Conservation (phyloP, 2,888 invertebrate genomes). For the Parelbella ahira region DNA sequence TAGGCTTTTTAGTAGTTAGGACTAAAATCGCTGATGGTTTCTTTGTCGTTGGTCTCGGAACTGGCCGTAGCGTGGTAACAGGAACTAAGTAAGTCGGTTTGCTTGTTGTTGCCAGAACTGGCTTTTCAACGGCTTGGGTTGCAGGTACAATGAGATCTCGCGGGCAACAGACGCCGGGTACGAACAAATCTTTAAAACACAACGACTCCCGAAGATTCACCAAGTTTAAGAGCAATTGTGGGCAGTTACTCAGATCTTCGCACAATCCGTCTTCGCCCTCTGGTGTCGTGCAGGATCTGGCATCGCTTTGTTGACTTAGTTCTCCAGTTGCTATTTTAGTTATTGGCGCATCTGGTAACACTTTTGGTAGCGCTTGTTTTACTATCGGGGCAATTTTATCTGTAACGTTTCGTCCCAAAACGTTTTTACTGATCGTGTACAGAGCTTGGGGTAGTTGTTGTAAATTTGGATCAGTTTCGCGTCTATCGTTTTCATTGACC, state of each 20-base stretch:
- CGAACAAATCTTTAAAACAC: slow-evolving; percentile 94
- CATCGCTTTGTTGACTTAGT: slow-evolving; percentile 65
- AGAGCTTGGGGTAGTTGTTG: slow-evolving; percentile 84
- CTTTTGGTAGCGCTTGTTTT: slow-evolving; percentile 65
- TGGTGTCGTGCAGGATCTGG: slow-evolving; percentile 88
- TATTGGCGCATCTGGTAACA: slow-evolving; percentile 65
- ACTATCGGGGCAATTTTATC: slow-evolving; percentile 89
- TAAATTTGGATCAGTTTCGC: slow-evolving; percentile 62
- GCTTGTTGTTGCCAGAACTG: slow-evolving; percentile 55
- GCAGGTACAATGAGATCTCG: slow-evolving; percentile 62
- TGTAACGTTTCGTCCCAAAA: slow-evolving; percentile 87
- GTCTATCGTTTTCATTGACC: slow-evolving; percentile 77
- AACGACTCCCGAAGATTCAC: slow-evolving; percentile 91
- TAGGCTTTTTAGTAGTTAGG: slow-evolving; percentile 54
- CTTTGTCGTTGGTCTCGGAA: slow-evolving; percentile 42
- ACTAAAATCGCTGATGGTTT: slow-evolving; percentile 54
- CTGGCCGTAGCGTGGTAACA: slow-evolving; percentile 59
- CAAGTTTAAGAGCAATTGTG: slow-evolving; percentile 89
- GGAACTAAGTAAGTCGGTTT: slow-evolving; percentile 68
- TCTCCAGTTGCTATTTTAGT: slow-evolving; percentile 68
- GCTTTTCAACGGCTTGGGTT: slow-evolving; percentile 50
- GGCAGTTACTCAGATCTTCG: slow-evolving; percentile 93
- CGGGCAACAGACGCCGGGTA: slow-evolving; percentile 96
- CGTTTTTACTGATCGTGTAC: slow-evolving; percentile 90
- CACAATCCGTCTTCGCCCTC: slow-evolving; percentile 90